phyloP scores from a whole-genome alignment of 2,113 vertebrate species.

The Gallinago jamesoni region DNA sequence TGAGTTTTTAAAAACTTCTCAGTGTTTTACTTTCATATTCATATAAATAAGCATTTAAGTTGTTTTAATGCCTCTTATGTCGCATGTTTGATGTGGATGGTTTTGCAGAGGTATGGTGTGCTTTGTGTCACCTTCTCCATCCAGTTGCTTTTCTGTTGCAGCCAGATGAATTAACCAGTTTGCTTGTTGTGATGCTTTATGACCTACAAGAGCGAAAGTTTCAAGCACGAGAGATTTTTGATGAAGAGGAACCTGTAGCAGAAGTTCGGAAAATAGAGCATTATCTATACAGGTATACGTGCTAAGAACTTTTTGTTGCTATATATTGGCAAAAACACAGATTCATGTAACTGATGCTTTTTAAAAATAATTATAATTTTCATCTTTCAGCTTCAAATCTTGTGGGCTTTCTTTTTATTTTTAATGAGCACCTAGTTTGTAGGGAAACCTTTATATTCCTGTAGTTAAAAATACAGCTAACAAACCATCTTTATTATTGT shows the following conservation, averaged over 20 bases:
- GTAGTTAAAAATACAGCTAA: background rate
- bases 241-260: conserved; percentile 54
- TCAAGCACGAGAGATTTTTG: conserved; percentile 60
- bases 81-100: background rate
- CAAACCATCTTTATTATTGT: background rate
- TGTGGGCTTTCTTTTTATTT: background rate
- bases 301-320: background rate
- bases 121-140: background rate
- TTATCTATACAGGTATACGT: conserved; percentile 78
- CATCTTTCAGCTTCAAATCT: background rate
- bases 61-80: background rate
- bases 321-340: background rate
- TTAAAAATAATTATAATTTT: background rate
- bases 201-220: conserved; percentile 92
- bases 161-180: conserved; percentile 83
- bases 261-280: conserved; percentile 84
- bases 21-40: background rate
- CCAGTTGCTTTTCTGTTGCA: conserved; percentile 59
- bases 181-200: conserved; percentile 87
- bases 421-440: background rate
- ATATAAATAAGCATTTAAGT: background rate
- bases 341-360: background rate
- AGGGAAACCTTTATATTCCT: background rate
- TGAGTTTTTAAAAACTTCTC: background rate
- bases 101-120: background rate